Base-by-base conservation (phyloP, 2,113 vertebrate genomes). In the Isurus oxyrinchus region DNA sequence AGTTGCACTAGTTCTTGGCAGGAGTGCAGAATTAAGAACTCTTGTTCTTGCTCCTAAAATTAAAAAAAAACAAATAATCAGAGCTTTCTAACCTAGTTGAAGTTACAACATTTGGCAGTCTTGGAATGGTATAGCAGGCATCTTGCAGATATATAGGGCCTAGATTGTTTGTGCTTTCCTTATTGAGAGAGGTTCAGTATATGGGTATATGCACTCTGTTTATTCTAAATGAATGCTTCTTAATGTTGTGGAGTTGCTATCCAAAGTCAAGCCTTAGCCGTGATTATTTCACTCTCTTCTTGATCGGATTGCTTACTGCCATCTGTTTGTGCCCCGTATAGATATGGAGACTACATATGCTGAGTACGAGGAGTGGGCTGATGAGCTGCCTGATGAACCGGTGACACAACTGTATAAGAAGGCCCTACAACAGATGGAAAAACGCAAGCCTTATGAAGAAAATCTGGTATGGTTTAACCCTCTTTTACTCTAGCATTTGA, bases 291-390 rank as follows among this genome's bases (percentile, higher is more conserved):
- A 90, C 53, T 31, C 53, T 55, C 14, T 63, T 72, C 72, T 44
- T 84, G 40, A 49, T 90, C 27, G 31, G 31, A 91, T 91, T 31
- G 40, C 66, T 95, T 95, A 53, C 11, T 55, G 2, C 59, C 21
- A 16, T 27, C 14, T 88, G 55, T 84, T n/a, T 96, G 14, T 91
- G 19, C 96, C 69, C 96, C 86, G 55, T 49, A 61, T 86, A 99
- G 99, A 99, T 96, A 99, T 99, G 99, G 99, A 99, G 76, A 97
- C 98, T 40, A 99, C 99, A 0, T 99, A 98, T 87, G 98, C 98
- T 3, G 99, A 99, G 96, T 99, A 99, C 44, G 98, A 99, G 79
- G 98, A 99, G 59, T 99, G 99, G 99, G 98, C 99, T 0, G 99
- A 99, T 31, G 97, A 98, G 0, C 98, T 98, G 0, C 97, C 99